phyloP scores from a whole-genome alignment of 2,113 vertebrate genomes.

The Alectura lathami region DNA sequence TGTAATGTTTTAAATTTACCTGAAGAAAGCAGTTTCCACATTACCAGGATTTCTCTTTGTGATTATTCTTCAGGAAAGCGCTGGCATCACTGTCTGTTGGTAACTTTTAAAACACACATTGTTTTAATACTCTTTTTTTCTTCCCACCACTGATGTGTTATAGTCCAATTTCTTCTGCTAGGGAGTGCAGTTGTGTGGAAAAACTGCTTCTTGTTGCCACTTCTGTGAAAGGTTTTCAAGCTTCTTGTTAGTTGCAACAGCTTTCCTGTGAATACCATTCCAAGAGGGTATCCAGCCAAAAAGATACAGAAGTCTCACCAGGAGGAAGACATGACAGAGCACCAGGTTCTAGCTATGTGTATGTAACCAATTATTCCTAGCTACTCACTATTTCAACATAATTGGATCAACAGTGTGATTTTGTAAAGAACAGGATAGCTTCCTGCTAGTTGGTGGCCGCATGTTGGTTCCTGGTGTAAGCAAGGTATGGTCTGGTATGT shows the following conservation, averaged over 20 bases:
- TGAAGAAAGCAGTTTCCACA: constrained; percentile 14
- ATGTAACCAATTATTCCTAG: constrained; percentile 61
- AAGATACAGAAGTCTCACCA: constrained; percentile 33
- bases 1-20: constrained; percentile 2
- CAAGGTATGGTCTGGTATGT: background rate
- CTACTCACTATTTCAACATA: constrained; percentile 62
- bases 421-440: constrained; percentile 11
- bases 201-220: constrained; percentile 59
- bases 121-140: background rate
- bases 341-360: constrained; percentile 30
- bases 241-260: constrained; percentile 60
- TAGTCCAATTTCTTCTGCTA: constrained; percentile 13
- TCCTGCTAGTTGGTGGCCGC: background rate
- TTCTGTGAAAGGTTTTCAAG: constrained; percentile 39
- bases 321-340: constrained; percentile 56
- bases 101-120: background rate
- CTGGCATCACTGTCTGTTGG: constrained; percentile 6
- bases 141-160: background rate
- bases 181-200: constrained; percentile 19
- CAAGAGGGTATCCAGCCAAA: constrained; percentile 51
- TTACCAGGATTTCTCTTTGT: background rate
- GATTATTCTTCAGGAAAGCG: background rate
- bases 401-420: constrained; percentile 55
- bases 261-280: constrained; percentile 20
- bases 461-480: background rate